These are phyloP conservation scores for Peromyscus aztecus DNA, from an alignment of 2,797 vertebrate species.

Conservation along the genomic window DNA sequence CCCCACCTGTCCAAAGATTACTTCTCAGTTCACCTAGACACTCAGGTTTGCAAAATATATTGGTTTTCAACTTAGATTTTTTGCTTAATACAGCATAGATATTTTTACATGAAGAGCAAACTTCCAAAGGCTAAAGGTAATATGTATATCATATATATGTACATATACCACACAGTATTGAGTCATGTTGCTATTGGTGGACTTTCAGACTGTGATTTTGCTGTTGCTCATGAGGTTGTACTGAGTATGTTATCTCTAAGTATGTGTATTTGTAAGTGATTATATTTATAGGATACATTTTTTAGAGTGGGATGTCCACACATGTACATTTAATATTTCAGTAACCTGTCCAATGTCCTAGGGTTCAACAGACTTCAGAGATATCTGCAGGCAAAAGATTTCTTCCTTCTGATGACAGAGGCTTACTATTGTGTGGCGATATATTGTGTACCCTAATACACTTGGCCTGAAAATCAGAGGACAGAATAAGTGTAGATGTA, in stretches of 20 bases:
- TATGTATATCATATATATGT: no score
- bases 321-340: constrained; percentile 37
- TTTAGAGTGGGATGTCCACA: neutral
- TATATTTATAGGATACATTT: constrained; percentile 24
- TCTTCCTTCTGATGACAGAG: neutral
- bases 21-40: neutral
- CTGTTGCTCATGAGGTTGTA: neutral
- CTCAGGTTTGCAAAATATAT: constrained; percentile 10
- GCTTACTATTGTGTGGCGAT: neutral
- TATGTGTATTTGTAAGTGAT: neutral
- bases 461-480: no score
- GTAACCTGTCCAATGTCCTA: neutral
- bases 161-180: neutral
- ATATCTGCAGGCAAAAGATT: constrained; percentile 19
- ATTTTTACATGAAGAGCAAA: neutral
- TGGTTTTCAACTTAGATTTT: constrained; percentile 37
- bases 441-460: no score
- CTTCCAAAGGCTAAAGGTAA: neutral
- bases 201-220: neutral
- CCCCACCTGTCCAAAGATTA: neutral
- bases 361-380: constrained; percentile 30
- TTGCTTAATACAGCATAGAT: neutral
- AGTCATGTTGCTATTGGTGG: neutral
- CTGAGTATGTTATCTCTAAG: neutral
- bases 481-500: no score